A percentile compares a stretch with the other conserved stretches of the same genome.
Evolutionary conservation across 2,113 vertebrate genomes (phyloP).

Genomic region (Mormoops blainvillei): DNA sequence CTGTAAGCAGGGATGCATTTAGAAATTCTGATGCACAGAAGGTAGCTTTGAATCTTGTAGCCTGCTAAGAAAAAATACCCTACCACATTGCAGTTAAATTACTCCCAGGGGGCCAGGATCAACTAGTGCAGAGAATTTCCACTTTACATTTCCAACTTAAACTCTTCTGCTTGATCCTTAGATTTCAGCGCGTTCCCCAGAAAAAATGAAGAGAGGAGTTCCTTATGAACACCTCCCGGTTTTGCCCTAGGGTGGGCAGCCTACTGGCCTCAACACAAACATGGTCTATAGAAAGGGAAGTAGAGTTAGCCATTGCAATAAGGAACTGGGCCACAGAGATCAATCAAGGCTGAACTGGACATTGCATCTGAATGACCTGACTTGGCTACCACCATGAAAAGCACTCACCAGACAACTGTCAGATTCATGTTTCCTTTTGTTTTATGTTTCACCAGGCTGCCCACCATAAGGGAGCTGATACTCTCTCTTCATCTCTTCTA

Average conservation of each 20-base stretch:
- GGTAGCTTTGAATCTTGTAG: constrained; percentile 21
- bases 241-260: background rate
- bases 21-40: background rate
- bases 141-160: background rate
- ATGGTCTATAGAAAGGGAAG: background rate
- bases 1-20: background rate
- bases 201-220: background rate
- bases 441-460: background rate
- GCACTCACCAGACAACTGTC: background rate
- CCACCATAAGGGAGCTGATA: background rate
- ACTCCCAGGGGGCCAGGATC: background rate
- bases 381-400: background rate
- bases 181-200: background rate
- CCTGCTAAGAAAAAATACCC: constrained; percentile 26
- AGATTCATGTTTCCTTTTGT: background rate
- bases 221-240: background rate
- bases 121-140: background rate
- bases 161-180: background rate
- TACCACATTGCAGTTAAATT: background rate
- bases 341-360: background rate
- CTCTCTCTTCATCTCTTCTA: background rate
- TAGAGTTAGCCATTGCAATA: background rate
- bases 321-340: background rate
- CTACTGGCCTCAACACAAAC: background rate
- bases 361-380: background rate